Conservation (phyloP, 2,888 invertebrate species). For the Adela reaumurella region DNA sequence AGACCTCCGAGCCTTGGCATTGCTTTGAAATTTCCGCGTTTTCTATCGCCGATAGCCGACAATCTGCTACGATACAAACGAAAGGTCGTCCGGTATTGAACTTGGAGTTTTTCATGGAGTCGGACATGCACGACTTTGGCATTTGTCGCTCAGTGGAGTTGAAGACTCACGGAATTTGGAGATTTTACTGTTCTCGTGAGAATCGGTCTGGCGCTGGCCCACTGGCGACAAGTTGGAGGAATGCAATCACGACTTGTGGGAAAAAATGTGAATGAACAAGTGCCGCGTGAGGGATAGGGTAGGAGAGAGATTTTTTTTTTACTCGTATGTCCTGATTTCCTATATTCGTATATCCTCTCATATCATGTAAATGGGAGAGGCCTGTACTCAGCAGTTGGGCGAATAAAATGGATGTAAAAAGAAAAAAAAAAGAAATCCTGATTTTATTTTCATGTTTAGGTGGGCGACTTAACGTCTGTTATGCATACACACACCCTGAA, state of each 20-base stretch:
- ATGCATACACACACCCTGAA: too few species aligned
- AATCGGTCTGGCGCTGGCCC: slow-evolving; percentile 21
- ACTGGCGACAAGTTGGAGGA: neutral
- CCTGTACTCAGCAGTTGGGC: too few species aligned
- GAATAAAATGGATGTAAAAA: too few species aligned
- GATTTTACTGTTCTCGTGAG: slow-evolving; percentile 46
- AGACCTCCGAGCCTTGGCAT: neutral
- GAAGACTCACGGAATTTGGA: slow-evolving; percentile 39
- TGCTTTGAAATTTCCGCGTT: neutral
- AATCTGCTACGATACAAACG: neutral
- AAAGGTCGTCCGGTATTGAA: neutral
- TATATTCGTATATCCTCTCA: too few species aligned
- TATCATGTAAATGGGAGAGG: too few species aligned
- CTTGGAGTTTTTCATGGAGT: slow-evolving; percentile 28
- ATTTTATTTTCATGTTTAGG: too few species aligned
- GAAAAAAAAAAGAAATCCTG: too few species aligned
- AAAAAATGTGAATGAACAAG: slow-evolving; percentile 21
- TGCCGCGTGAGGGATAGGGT: slow-evolving; percentile 16
- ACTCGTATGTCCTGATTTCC: too few species aligned
- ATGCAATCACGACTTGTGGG: neutral
- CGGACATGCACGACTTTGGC: slow-evolving; percentile 52
- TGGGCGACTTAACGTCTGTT: too few species aligned
- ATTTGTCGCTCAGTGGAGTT: slow-evolving; percentile 41
- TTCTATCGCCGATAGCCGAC: neutral
- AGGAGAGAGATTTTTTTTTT: neutral